Percentiles rank a stretch among this genome's conserved stretches.
phyloP scores from a whole-genome alignment of 1,140 invertebrate genomes.

The Chrysoperla carnea region DNA sequence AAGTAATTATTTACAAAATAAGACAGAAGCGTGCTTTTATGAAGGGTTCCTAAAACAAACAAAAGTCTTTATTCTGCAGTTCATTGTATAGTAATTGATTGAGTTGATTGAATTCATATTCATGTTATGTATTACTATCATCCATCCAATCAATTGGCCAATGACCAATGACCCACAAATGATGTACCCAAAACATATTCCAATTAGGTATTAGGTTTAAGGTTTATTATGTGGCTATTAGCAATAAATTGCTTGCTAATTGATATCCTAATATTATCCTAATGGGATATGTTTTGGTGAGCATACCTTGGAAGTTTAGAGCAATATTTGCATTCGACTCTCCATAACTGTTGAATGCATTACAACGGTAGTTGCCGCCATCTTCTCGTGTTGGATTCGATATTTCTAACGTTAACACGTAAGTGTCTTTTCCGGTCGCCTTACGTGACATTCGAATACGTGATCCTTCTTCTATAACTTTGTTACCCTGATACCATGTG shows the following conservation, averaged over 20 bases:
- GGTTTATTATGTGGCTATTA: too few relatives aligned
- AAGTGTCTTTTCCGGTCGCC: conserved; percentile 72
- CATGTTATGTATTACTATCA: too few relatives aligned
- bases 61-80: too few relatives aligned
- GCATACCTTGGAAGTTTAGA: conserved; percentile 95
- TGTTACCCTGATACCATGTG: conserved; percentile 82
- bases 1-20: neutral
- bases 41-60: neutral
- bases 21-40: neutral
- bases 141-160: too few relatives aligned
- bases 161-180: too few relatives aligned
- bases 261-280: neutral
- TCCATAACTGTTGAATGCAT: conserved; percentile 93
- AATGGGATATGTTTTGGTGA: conserved; percentile 1
- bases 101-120: too few relatives aligned
- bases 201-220: too few relatives aligned
- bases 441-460: conserved; percentile 78
- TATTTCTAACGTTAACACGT: conserved; percentile 80
- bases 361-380: conserved; percentile 96
- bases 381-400: conserved; percentile 86
- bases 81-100: too few relatives aligned
- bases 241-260: too few relatives aligned
- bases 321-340: conserved; percentile 99
- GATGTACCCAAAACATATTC: too few relatives aligned
- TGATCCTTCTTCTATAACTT: conserved; percentile 57